Evolutionary conservation across 2,113 vertebrate species (phyloP), one percentile per base, ranked within the genome.

Genomic region (Phaethon lepturus): DNA sequence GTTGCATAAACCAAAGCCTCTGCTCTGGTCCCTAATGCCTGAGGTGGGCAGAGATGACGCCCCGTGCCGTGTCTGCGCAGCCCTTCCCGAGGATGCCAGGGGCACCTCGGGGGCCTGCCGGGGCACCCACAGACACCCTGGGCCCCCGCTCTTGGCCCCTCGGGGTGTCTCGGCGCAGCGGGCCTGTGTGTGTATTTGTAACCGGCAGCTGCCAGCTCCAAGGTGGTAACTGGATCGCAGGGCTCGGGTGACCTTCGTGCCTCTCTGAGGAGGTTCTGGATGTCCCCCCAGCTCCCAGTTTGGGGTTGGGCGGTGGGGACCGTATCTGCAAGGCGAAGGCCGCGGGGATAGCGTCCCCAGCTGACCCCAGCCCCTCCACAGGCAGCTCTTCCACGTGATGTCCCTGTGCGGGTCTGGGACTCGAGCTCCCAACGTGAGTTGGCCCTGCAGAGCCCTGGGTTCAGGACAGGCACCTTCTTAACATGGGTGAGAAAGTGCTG

Each of bases 41-140:
- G 6, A 20, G 88, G 50, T 1, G 26, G 11, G 2, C 8, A 1
- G 40, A 4, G 38, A 38, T 38, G 38, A 38, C 38, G 38, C 38
- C 26, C 45, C 2, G 5, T 19, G 28, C 20, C 0, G 33, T 1
- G 7, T 17, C 33, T 18, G 0, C 0, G 10, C 52, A 11, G n/a
- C 74, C 55, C 29, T 20, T 44, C 62, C 42, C 0, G 4, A 29
- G 55, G 50, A 2, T 16, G 28, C 31, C 31, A 0, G 19, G 38
- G 31, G 14, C 29, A n/a, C 42, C 33, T 20, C 6, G 10, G 40
- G 44, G 89, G 45, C 18, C 40, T 11, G 10, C 7, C 62, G 8
- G 64, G 13, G 10, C 62, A 10, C 49, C 59, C 59, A 2, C 11
- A 1, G 73, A 11, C 63, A 11, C 17, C 59, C 24, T 2, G 1